phyloP scores from a whole-genome alignment of 2,113 vertebrate species.

The Sclerurus mexicanus region DNA sequence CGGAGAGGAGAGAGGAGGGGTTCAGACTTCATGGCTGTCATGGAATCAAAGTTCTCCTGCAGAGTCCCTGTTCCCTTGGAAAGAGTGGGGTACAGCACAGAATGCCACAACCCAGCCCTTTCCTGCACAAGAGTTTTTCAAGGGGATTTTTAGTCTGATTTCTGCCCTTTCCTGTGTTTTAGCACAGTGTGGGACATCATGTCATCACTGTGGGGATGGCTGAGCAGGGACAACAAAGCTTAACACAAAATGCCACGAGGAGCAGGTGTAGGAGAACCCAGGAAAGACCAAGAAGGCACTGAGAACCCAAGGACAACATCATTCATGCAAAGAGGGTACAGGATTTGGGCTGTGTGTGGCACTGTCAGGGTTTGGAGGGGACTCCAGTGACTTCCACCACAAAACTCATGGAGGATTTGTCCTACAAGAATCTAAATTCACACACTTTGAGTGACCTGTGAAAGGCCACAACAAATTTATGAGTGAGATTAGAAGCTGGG shows the following conservation, averaged over 20 bases:
- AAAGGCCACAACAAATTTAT: not conserved
- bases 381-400: not conserved
- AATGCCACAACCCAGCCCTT: not conserved
- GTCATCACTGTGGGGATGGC: rapidly evolving
- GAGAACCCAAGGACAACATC: not conserved
- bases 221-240: not conserved
- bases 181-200: rapidly evolving
- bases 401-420: not conserved
- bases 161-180: not conserved
- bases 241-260: not conserved
- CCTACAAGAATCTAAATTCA: not conserved
- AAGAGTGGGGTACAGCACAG: not conserved
- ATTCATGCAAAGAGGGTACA: rapidly evolving
- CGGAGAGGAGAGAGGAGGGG: not conserved
- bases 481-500: not conserved
- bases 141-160: not conserved
- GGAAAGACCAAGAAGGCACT: not conserved
- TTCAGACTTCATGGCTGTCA: not conserved
- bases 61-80: not conserved
- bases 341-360: not conserved
- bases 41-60: not conserved
- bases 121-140: not conserved
- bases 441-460: not conserved
- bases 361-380: not conserved
- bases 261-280: not conserved